phyloP scores from a whole-genome alignment of 2,113 vertebrate species.

The Heterotilapia buettikoferi region DNA sequence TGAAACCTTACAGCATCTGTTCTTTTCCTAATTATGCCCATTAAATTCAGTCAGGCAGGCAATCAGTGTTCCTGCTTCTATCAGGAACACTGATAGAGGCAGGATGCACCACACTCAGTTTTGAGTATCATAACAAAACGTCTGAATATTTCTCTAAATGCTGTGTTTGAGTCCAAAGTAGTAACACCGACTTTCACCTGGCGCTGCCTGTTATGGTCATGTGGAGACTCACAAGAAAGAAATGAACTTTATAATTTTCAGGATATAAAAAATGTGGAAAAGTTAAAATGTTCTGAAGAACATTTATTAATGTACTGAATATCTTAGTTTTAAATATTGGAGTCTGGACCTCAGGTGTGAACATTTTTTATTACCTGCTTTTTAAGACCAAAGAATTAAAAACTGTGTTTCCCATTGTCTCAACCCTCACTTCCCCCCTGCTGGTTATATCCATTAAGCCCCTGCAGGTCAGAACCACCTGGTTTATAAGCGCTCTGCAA shows the following conservation, averaged over 20 bases:
- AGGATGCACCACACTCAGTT: neutral
- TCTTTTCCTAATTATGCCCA: neutral
- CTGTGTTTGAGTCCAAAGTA: neutral
- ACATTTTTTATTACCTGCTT: neutral
- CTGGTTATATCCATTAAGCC: neutral
- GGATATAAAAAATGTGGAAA: neutral
- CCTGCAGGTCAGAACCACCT: neutral
- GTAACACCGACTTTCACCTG: neutral
- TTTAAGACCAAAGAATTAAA: neutral
- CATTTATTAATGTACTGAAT: accelerated
- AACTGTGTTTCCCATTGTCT: neutral
- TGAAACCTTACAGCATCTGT: accelerated
- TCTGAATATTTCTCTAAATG: neutral
- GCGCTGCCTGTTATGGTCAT: accelerated
- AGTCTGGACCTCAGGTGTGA: neutral
- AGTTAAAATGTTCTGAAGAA: accelerated
- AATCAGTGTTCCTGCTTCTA: too few species aligned
- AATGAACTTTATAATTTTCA: accelerated
- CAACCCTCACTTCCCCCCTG: neutral
- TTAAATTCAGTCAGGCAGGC: neutral
- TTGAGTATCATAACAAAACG: neutral
- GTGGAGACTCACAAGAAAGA: neutral
- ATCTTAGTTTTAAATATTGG: neutral
- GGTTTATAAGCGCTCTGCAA: neutral
- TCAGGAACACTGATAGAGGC: neutral